Evolutionary conservation across 53 echinoderm and acorn worm genomes (phyloP), one percentile per base, ranked within the genome.

Genomic region (Astropecten irregularis): DNA sequence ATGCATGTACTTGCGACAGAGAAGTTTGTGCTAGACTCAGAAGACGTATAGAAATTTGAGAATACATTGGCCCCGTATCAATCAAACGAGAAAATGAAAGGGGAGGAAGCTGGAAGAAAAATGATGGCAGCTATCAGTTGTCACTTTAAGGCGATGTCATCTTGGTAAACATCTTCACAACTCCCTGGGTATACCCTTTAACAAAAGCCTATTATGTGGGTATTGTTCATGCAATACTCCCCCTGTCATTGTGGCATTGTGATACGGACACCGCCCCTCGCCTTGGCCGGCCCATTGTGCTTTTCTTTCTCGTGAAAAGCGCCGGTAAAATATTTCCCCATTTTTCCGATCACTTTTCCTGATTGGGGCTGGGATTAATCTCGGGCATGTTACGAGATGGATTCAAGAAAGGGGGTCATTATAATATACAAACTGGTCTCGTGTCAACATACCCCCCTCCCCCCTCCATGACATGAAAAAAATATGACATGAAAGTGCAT

Each of bases 61-160:
- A 44, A 39, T 34, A 83, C 69, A 83, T 83, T 69, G 83, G 56
- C 69, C 57, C 57, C 60, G 83, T 68, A 66, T 62, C 50, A 83
- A 69, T 74, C 74, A 40, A 57, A 26, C 14, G 74, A 55, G 38
- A 36, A 40, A n/a, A 66, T n/a, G 20, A 38, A 66, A 66, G 10
- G 9, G 37, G 38, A 36, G 14, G 9, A 36, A 37, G 66, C 7
- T 6, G 37, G 38, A 38, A 9, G 35, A 15, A 13, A 32, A 29
- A 52, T 42, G 6, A 22, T 38, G 39, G 74, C 5, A 39, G 37
- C 74, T 3, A 55, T 74, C 57, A 50, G 57, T 37, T 57, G 57
- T 26, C 57, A 55, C 64, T 64, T 64, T 55, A 55, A 56, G 57
- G 13, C 56, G 28, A 57, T 53, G 73, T 52, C 53, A 73, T 74